Evolutionary conservation across 2,888 invertebrate species (phyloP), one percentile per base, ranked within the genome.

Genomic region (Lithophane leautieri): DNA sequence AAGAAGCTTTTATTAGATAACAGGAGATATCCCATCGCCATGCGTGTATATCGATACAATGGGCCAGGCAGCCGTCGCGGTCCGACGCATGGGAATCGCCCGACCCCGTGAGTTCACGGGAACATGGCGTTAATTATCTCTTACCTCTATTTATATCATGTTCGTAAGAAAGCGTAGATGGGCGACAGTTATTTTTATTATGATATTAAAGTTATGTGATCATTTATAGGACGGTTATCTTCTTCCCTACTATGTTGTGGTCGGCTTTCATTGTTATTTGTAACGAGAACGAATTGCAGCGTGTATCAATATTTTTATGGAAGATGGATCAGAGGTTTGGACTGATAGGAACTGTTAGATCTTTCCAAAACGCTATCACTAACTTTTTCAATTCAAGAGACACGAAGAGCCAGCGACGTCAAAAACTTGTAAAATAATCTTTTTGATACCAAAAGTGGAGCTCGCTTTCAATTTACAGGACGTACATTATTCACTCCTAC

Each of bases 31-130:
- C 76, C 81, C 81, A 86, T 77, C 76, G 76, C 70, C 77, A n/a
- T n/a, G n/a, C n/a, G 78, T 75, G 80, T 77, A 52, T 78, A 82
- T 84, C 73, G 82, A 89, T 89, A 86, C 82, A 84, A 86, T 80
- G 83, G 87, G 80, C 85, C 86, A n/a, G 28, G 73, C 68, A n/a
- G 58, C 73, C 82, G 94, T 93, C 91, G 81, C 94, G 94, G 91
- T 93, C 85, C 89, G 93, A 52, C 89, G 95, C 93, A 90, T 95
- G 95, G 89, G 95, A 95, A 94, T 83, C 70, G 42, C 73, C 68
- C 84, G 84, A 82, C 83, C 84, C 74, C 85, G 79, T 70, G 77
- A 77, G 81, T 76, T 86, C 89, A 86, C 84, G 90, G 90, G 90
- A 89, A 90, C 89, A 83, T 67, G n/a, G 80, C 79, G 79, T 88